Base-by-base conservation (phyloP, 2,888 invertebrate species). In the Helleia helle region DNA sequence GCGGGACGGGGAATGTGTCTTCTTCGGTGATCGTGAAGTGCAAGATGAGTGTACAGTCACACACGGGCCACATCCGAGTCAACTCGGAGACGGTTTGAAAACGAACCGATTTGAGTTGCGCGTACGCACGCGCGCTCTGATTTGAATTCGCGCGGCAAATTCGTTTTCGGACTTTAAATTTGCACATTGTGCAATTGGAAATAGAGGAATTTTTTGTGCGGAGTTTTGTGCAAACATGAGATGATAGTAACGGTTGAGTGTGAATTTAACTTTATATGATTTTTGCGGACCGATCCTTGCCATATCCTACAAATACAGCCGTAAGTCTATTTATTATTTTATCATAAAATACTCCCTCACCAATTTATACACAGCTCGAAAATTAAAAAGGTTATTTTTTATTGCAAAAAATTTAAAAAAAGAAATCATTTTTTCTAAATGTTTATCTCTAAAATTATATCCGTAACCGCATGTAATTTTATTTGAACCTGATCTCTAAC, bases 31-130 rank as follows among this genome's bases (percentile, higher is more conserved):
- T 77, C 80, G 79, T 67, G 74, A 79, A 76, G 80, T 76, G 73
- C 77, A 74, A 80, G 83, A 83, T 83, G 80, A 75, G 76, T 76
- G 71, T 72, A 77, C 83, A 83, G 84, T 81, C 81, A 80, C 80
- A 81, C 71, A 76, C 81, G 76, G 73, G 71, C 84, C 79, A 67
- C 73, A 80, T 76, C 72, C 72, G 83, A 81, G 83, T 72, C 73
- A 72, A 72, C 74, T 71, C 73, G 76, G 61, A 59, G 63, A 63
- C 65, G 69, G 71, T 66, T 73, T 65, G 65, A 74, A 76, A 73
- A 75, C 67, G n/a, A n/a, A n/a, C 67, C 62, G 66, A 62, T 59
- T 65, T 60, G 70, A 60, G 64, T 53, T 68, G 75, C 80, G 81
- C 80, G 71, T 59, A 67, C 77, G 79, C 79, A 71, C 52, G 56